Percentiles rank a stretch among this genome's conserved stretches.
Conservation (phyloP, 2,888 invertebrate genomes). For the Agapostemon virescens region DNA sequence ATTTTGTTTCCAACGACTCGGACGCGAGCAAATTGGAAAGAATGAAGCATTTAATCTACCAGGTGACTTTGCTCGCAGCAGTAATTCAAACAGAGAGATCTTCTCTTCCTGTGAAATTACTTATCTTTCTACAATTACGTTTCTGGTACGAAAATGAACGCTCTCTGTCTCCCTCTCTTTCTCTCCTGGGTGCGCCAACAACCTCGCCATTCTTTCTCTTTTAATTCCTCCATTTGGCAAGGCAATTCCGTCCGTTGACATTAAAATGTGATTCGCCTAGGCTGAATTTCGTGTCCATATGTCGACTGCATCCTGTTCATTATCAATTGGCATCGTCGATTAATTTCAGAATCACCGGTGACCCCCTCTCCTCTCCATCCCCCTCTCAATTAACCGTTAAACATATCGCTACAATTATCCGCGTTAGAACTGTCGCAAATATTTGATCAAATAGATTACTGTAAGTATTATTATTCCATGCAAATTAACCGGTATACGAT, state of each 20-base stretch:
- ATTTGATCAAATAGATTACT: neutral
- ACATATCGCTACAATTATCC: neutral
- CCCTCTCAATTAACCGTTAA: constrained; percentile 8
- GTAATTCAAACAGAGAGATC: constrained; percentile 26
- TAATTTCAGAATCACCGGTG: neutral
- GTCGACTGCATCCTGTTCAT: neutral
- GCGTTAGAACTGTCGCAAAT: neutral
- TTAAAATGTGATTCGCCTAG: neutral
- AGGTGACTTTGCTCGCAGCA: constrained; percentile 21
- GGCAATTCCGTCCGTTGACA: constrained; percentile 16
- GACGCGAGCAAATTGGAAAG: constrained; percentile 26
- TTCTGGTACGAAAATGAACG: constrained; percentile 35
- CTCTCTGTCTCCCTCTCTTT: neutral
- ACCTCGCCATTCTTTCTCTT: constrained; percentile 15
- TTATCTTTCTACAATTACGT: constrained; percentile 41
- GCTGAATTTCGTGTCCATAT: neutral
- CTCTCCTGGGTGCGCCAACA: neutral
- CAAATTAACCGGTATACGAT: neutral
- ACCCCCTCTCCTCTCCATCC: too few species aligned
- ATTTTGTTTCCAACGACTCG: neutral
- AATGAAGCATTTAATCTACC: constrained; percentile 39
- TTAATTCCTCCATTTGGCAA: constrained; percentile 27
- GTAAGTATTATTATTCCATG: neutral
- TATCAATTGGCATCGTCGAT: neutral
- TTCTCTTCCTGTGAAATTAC: constrained; percentile 32